Evolutionary conservation across 1,140 invertebrate species (phyloP), one percentile per base, ranked within the genome.

Genomic region (Trichonephila clavipes): DNA sequence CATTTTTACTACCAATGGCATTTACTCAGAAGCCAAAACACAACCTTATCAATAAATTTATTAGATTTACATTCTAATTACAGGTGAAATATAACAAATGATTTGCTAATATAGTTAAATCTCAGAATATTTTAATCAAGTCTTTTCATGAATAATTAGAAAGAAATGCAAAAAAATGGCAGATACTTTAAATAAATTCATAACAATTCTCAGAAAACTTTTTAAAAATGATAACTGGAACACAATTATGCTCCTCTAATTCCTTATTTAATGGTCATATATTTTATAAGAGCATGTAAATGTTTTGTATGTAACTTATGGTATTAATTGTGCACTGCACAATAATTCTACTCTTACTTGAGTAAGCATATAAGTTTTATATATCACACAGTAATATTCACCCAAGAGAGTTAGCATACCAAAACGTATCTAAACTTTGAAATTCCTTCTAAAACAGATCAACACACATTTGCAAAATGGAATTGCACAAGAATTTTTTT

Each of bases 341-440:
- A 77, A 77, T 34, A 77, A 77, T 34, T 77, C 28, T 40, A 18
- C 16, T 34, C 12, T 18, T 34, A 40, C 28, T 77, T 18, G n/a
- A 34, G 72, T 34, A 77, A 34, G 34, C 28, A 34, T 28, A 77
- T 16, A 77, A 77, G 28, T 77, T 12, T 72, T 72, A 28, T 40
- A 51, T 77, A 77, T 77, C 72, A 77, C 72, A 77, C 72, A 77
- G 18, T 77, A 77, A 77, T 77, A 77, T 77, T 18, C 28, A 77
- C 34, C 14, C 16, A 24, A 77, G 24, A 77, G 69, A 16, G 16
- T 34, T 40, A 16, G 24, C 69, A 77, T 40, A 40, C 24, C 72
- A 77, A n/a, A n/a, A 77, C 4, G 18, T 77, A 77, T 34, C 72
- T 40, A 77, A 40, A 77, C 72, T 77, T 77, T 34, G 28, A 77